Base-by-base conservation (phyloP, 2,797 vertebrate species). In the Cottoperca gobio region DNA sequence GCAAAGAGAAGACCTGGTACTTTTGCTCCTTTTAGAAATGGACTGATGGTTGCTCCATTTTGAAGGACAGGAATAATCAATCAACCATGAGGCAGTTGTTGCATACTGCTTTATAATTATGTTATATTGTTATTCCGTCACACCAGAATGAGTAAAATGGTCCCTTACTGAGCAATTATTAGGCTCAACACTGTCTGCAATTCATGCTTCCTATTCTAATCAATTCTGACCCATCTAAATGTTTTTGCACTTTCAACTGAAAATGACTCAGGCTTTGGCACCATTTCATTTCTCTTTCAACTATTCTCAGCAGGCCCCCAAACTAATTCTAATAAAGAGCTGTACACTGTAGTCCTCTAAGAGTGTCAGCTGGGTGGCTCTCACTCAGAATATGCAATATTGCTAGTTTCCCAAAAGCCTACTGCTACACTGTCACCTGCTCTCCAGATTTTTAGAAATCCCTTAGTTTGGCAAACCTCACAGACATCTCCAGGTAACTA, bases 291-390 rank as follows among this genome's bases (percentile, higher is more conserved):
- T 85, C 61, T 70, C 81, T 88, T 85, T 86, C 70, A 73, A 78
- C 73, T 52, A 35, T 82, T 85, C 92, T 81, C 90, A 83, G 88
- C 86, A 83, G 84, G 88, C 11, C 49, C 74, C 72, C 81, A 63
- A 70, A 87, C 89, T 78, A 71, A 82, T 90, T 88, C 77, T 89
- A 88, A 88, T 91, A 87, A 82, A 87, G 84, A 58, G 53, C 40
- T 42, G 58, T 39, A 33, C 83, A 74, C 43, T 50, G 37, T 73
- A 65, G 46, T 45, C 76, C 55, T 81, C 54, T 39, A 43, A 53
- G 70, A 80, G 75, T 58, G 76, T 86, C 82, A 39, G 66, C 79
- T 53, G 60, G 58, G 65, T 55, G 61, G 61, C 61, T 83, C 74
- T 83, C 67, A 42, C 39, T 78, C 68, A 70, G 61, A 64, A 76